Evolutionary conservation across 2,888 invertebrate genomes (phyloP).

Genomic region (Aporophyla lueneburgensis): DNA sequence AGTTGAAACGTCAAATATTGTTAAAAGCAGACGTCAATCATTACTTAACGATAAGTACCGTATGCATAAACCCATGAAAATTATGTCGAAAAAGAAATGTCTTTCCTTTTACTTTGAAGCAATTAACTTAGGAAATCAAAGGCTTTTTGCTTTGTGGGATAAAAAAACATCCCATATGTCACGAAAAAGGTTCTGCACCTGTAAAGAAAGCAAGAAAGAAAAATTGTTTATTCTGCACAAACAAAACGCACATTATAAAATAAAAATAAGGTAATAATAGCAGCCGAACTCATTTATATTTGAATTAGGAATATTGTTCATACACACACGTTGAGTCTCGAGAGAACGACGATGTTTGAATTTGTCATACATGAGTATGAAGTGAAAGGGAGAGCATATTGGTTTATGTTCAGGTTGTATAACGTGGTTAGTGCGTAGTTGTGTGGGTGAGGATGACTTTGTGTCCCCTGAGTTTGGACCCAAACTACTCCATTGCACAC

Average conservation of each 20-base stretch:
- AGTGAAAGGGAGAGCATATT: slow-evolving; percentile 7
- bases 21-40: no score
- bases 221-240: no score
- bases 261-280: not conserved
- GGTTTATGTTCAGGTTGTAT: slow-evolving; percentile 3
- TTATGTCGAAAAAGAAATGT: no score
- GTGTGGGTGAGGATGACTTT: not conserved
- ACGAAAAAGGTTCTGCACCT: not conserved
- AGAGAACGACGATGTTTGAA: not conserved
- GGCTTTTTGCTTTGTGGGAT: no score
- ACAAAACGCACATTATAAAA: no score
- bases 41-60: no score
- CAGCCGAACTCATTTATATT: slow-evolving; percentile 24
- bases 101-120: no score
- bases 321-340: slow-evolving; percentile 1
- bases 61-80: no score
- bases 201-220: no score
- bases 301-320: slow-evolving; percentile 12
- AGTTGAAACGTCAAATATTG: no score
- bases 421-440: not conserved
- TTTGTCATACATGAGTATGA: slow-evolving; percentile 1
- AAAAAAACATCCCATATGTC: not conserved
- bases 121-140: no score
- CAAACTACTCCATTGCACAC: not conserved
- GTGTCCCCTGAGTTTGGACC: no score